Evolutionary conservation across 2,888 invertebrate species (phyloP).

Genomic region (Phrixothrix hirtus): DNA sequence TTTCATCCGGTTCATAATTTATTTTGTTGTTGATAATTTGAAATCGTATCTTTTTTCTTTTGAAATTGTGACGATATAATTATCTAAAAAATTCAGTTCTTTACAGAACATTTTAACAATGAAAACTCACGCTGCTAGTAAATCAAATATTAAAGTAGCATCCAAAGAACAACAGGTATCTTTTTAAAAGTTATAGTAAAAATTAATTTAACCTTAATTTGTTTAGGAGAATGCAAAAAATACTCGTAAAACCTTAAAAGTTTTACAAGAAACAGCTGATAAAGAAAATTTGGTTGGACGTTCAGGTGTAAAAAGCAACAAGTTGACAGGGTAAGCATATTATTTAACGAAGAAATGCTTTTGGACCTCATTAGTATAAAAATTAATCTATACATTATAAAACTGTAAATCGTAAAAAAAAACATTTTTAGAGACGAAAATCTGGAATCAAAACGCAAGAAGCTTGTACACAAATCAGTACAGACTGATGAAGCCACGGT

Average conservation of each 20-base stretch:
- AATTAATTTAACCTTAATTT: conserved; percentile 4
- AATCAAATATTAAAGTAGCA: conserved; percentile 44
- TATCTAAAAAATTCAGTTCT: too few species aligned
- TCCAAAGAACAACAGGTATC: conserved; percentile 48
- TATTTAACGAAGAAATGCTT: too few species aligned
- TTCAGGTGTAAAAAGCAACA: conserved; percentile 49
- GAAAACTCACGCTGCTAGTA: conserved; percentile 46
- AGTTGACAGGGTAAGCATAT: conserved; percentile 34
- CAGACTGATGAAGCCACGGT: conserved; percentile 65
- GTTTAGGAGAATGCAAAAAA: conserved; percentile 63
- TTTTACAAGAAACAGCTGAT: conserved; percentile 72
- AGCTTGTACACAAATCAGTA: conserved; percentile 62
- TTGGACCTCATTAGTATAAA: too few species aligned
- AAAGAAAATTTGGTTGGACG: conserved; percentile 79
- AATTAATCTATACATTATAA: not conserved
- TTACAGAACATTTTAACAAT: too few species aligned
- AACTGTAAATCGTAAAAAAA: not conserved
- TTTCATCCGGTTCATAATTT: too few species aligned
- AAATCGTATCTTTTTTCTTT: too few species aligned
- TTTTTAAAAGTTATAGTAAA: conserved; percentile 9
- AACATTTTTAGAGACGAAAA: conserved; percentile 46
- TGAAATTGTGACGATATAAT: too few species aligned
- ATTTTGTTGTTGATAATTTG: too few species aligned
- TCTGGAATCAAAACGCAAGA: conserved; percentile 57
- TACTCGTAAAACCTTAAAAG: conserved; percentile 71